Evolutionary conservation across 2,113 vertebrate species (phyloP), one percentile per base, ranked within the genome.

Genomic region (Caracal caracal): DNA sequence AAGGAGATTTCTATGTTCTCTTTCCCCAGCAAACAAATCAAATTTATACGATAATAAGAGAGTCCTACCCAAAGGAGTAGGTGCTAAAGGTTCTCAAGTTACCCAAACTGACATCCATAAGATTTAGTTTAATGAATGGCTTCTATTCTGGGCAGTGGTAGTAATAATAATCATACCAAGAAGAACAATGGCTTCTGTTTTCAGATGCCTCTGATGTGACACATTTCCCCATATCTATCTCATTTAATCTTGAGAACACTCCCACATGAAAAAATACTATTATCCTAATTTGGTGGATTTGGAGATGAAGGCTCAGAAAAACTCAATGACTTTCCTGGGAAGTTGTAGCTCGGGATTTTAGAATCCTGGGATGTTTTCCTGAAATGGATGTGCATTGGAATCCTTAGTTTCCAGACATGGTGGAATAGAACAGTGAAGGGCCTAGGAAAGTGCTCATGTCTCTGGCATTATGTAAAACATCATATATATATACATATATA

Each of bases 111-210:
- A 30, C 24, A 40, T 83, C n/a, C 0, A 1, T 66, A 92, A 35
- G 12, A 15, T 61, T 81, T 40, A 35, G 20, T 73, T 78, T 40
- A 83, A 80, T 65, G 70, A 88, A 5, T 61, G 71, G 56, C 59
- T 81, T 92, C 83, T 88, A 73, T 80, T 92, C 68, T 63, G 33
- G 65, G 87, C 17, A 68, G 24, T 4, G 47, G 43, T 47, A 66
- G 35, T 87, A 73, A 65, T 86, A 85, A 82, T 37, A 65, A 66
- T n/a, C 19, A 19, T 76, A 10, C 35, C 0, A 51, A 93, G 7
- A 89, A 78, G 19, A 88, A 95, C 35, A 89, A 40, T 24, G 70
- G 22, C 73, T 96, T 81, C 78, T 88, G 19, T 93, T 93, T 63
- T 78, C 75, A 75, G 86, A 53, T 43, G 40, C 10, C 19, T 83